phyloP scores from a whole-genome alignment of 2,113 vertebrate species.

The Nothobranchius furzeri region DNA sequence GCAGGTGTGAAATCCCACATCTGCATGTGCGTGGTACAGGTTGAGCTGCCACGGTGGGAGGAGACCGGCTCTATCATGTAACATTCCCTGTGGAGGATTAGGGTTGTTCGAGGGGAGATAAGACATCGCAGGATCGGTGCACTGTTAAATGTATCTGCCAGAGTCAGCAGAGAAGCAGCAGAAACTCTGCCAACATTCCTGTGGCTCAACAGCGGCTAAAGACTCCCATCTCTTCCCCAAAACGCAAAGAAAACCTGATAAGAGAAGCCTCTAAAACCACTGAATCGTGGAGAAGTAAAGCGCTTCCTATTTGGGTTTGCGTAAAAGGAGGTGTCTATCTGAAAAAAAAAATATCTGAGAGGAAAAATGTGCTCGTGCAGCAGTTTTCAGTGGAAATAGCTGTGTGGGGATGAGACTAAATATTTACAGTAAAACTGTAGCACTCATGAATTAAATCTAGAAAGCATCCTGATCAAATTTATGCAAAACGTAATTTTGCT shows the following conservation, averaged over 20 bases:
- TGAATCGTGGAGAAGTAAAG: background rate
- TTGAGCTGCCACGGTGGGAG: constrained; percentile 21
- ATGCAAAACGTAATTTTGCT: too few relatives aligned
- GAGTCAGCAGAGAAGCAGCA: constrained; percentile 55
- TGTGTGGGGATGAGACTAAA: background rate
- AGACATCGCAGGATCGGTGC: constrained; percentile 66
- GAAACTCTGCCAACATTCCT: constrained; percentile 67
- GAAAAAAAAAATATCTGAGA: background rate
- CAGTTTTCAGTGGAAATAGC: background rate
- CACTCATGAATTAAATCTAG: too few relatives aligned
- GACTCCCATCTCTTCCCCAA: constrained; percentile 14
- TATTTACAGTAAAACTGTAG: background rate
- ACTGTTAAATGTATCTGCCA: constrained; percentile 68
- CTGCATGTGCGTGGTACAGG: constrained; percentile 14
- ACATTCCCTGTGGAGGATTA: constrained; percentile 68
- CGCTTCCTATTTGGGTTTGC: background rate
- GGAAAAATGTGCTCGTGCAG: background rate
- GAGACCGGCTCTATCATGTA: constrained; percentile 31
- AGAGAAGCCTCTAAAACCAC: constrained; percentile 7
- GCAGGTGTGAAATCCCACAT: constrained; percentile 59
- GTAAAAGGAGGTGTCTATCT: background rate
- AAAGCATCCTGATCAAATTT: background rate
- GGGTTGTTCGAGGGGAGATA: constrained; percentile 70
- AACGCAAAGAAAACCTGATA: constrained; percentile 27
- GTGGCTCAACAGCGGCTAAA: constrained; percentile 44